phyloP scores from a whole-genome alignment of 2,113 vertebrate species.

The Stigmatopora nigra region DNA sequence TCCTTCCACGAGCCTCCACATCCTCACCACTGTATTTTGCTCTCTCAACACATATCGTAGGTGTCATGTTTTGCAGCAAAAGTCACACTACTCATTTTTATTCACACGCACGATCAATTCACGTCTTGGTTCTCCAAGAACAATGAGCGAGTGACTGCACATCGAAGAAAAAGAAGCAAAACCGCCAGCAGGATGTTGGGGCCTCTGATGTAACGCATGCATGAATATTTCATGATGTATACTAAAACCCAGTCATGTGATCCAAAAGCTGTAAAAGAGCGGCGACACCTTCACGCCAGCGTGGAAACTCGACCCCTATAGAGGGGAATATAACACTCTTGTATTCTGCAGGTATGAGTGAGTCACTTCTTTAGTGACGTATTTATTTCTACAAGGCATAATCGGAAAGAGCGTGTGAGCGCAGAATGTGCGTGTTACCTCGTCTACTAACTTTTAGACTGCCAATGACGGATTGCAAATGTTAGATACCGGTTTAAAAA shows the following conservation, averaged over 20 bases:
- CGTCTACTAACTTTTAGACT: not conserved
- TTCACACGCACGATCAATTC: not conserved
- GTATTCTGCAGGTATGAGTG: not conserved
- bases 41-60: constrained; percentile 39
- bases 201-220: constrained; percentile 2
- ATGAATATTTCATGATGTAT: constrained; percentile 3
- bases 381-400: constrained; percentile 3
- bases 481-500: too few species aligned
- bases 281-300: not conserved
- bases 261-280: not conserved
- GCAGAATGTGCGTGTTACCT: not conserved
- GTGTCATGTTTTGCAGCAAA: constrained; percentile 11
- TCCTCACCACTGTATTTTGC: constrained; percentile 27
- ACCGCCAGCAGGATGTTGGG: constrained; percentile 12
- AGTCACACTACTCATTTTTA: not conserved
- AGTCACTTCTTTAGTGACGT: constrained; percentile 34
- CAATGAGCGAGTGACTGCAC: constrained; percentile 59
- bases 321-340: not conserved
- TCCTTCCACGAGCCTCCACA: constrained; percentile 5
- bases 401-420: constrained; percentile 16
- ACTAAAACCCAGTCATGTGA: not conserved
- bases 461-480: too few species aligned
- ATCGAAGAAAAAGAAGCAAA: constrained; percentile 29
- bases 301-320: not conserved
- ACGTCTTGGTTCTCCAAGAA: constrained; percentile 34